phyloP scores from a whole-genome alignment of 1,140 invertebrate genomes.

The Aphelinus atriplicis region DNA sequence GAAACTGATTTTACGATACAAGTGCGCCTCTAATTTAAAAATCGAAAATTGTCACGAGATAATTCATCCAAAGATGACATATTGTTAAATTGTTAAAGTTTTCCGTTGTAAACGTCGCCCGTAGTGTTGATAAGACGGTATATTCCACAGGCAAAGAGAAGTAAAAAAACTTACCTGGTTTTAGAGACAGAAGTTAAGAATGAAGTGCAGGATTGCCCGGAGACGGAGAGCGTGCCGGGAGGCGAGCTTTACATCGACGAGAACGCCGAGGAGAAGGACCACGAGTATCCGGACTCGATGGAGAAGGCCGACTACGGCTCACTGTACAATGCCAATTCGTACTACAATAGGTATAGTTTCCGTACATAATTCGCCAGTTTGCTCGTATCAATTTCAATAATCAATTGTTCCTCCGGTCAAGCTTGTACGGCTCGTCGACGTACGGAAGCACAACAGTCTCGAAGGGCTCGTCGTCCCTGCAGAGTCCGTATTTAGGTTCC shows the following conservation, averaged over 20 bases:
- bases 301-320: slow-evolving; percentile 62
- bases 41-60: no score
- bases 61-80: no score
- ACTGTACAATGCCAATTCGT: slow-evolving; percentile 69
- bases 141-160: neutral
- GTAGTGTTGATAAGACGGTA: no score
- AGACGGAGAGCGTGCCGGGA: slow-evolving; percentile 60
- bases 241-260: slow-evolving; percentile 63
- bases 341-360: slow-evolving; percentile 72
- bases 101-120: no score
- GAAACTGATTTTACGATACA: no score
- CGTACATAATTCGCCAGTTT: no score
- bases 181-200: slow-evolving; percentile 63
- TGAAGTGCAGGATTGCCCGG: slow-evolving; percentile 62
- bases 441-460: slow-evolving; percentile 55
- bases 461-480: slow-evolving; percentile 66
- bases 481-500: slow-evolving; percentile 62
- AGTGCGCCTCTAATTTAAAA: no score
- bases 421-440: slow-evolving; percentile 59
- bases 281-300: slow-evolving; percentile 62
- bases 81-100: no score
- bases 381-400: slow-evolving; percentile 1
- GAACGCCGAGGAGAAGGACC: slow-evolving; percentile 62
- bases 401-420: slow-evolving; percentile 37
- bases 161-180: slow-evolving; percentile 12